Evolutionary conservation across 2,113 vertebrate genomes (phyloP), one percentile per base, ranked within the genome.

Genomic region (Sclerurus mexicanus): DNA sequence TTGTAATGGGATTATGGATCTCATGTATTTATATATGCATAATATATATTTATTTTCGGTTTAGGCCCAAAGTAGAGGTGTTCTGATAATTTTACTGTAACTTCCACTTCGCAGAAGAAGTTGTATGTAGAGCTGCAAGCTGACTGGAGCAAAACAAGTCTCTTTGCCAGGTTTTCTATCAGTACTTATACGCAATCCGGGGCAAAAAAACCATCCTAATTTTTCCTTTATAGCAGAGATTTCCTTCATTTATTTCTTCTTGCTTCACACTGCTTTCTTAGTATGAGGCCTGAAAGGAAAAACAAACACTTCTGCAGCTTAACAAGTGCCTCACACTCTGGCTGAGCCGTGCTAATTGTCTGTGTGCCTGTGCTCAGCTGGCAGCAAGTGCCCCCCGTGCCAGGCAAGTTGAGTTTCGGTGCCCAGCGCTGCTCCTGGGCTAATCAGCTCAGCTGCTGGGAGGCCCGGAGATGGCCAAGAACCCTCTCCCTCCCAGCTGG

Each of bases 261-360:
- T 78, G 69, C 72, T 79, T 95, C 64, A 55, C 80, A 22, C 35
- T 92, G 79, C 85, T 92, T 92, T 55, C 78, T 75, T 76, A 60
- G 39, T 59, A 10, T 37, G 86, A 72, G 52, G 46, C 64, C 74
- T 71, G 58, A 35, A 72, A 74, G 83, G 68, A 84, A 71, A 81
- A 91, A 52, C 11, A 77, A 80, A 67, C 50, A 27, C 47, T 9
- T 2, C 23, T 62, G 63, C 52, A 56, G 59, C 30, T 84, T 37
- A 77, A 21, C 63, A 86, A 50, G 59, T 10, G 14, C 73, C 49
- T 39, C 22, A 0, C 8, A 7, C 4, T 37, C 59, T 55, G 53
- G 40, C 67, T 67, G 63, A 80, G 76, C 80, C 28, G 62, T 6
- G 4, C 63, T 94, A 28, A 77, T 74, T 22, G 71, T 62, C 37